These are phyloP conservation scores for Corythoichthys intestinalis DNA, from an alignment of 2,113 vertebrate genomes.

Conservation along the genomic window DNA sequence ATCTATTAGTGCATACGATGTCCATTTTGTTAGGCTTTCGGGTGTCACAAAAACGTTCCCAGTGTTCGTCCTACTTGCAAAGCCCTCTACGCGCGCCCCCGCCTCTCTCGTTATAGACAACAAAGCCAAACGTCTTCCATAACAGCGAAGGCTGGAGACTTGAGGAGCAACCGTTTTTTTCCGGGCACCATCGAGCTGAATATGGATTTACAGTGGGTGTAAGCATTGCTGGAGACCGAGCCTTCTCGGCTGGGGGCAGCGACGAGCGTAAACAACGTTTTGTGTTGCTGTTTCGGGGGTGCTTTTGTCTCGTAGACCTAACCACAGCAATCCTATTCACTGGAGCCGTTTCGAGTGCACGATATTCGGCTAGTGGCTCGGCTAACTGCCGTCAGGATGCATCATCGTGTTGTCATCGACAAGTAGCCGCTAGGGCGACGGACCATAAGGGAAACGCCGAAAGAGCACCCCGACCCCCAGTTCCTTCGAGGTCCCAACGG, in stretches of 20 bases:
- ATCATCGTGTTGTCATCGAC: conserved; percentile 72
- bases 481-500: conserved; percentile 42
- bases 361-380: conserved; percentile 58
- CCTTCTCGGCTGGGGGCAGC: conserved; percentile 53
- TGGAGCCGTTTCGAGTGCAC: conserved; percentile 55
- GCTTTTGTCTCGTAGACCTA: conserved; percentile 73
- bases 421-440: conserved; percentile 56
- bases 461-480: conserved; percentile 7
- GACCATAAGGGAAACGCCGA: conserved; percentile 51
- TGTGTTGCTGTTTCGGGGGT: conserved; percentile 50
- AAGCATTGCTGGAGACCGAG: conserved; percentile 56
- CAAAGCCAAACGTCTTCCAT: conserved; percentile 77
- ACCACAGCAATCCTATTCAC: conserved; percentile 64
- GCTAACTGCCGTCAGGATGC: conserved; percentile 65
- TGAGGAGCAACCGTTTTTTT: conserved; percentile 47
- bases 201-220: conserved; percentile 72
- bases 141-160: conserved; percentile 59
- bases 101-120: conserved; percentile 73
- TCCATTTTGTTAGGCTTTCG: conserved; percentile 25
- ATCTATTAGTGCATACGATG: neutral
- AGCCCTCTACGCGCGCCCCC: conserved; percentile 58
- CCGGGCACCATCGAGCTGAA: conserved; percentile 39
- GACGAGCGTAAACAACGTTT: conserved; percentile 52
- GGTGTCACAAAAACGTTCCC: conserved; percentile 37
- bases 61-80: conserved; percentile 57